Evolutionary conservation across 2,113 vertebrate species (phyloP).

Genomic region (Sebastes schlegelii): DNA sequence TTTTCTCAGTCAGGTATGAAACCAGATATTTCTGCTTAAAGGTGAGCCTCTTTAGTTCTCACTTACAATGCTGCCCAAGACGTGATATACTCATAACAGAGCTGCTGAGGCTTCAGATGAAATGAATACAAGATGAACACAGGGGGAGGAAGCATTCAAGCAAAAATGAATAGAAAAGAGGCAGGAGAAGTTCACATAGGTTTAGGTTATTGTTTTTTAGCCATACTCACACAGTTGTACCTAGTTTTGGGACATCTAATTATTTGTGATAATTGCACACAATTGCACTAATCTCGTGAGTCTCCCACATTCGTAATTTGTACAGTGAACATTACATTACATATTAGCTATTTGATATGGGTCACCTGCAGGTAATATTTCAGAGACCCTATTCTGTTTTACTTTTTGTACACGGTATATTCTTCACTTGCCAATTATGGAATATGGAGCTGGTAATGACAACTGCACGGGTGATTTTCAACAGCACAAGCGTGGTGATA

Average conservation of each 20-base stretch:
- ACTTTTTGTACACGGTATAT: neutral
- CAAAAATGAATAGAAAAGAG: slow-evolving; percentile 15
- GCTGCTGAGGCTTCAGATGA: slow-evolving; percentile 32
- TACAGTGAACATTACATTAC: neutral
- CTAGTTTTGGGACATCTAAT: neutral
- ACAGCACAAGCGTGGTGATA: neutral
- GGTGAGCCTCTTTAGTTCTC: slow-evolving; percentile 45
- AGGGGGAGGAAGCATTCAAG: neutral
- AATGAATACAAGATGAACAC: slow-evolving; percentile 16
- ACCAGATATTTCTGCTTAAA: slow-evolving; percentile 42
- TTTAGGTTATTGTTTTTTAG: slow-evolving; percentile 18
- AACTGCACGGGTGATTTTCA: neutral
- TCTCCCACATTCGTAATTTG: neutral
- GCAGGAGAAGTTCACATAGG: neutral
- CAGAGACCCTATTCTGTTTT: neutral
- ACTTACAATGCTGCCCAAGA: slow-evolving; percentile 25
- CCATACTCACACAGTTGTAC: neutral
- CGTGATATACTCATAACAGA: slow-evolving; percentile 35
- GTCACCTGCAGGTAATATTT: neutral
- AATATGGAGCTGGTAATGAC: neutral
- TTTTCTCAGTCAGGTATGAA: slow-evolving; percentile 57
- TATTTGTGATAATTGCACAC: slow-evolving; percentile 18
- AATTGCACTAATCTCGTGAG: too few relatives aligned
- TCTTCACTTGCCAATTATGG: neutral
- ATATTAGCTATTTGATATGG: neutral